phyloP scores from a whole-genome alignment of 2,797 vertebrate genomes.

The Notamacropus eugenii region DNA sequence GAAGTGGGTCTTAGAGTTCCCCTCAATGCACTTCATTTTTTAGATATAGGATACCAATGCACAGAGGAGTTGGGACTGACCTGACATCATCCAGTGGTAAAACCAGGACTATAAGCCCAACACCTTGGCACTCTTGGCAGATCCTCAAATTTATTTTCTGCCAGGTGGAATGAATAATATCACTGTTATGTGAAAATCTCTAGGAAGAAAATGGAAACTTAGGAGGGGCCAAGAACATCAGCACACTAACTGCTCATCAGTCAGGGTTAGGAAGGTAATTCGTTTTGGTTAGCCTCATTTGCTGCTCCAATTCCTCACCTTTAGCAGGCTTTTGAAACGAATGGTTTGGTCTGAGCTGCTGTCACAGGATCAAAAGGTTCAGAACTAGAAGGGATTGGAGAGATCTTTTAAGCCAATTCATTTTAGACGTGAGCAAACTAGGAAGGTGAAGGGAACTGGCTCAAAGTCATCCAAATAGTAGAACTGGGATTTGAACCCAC shows the following conservation, averaged over 20 bases:
- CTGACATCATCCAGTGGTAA: background rate
- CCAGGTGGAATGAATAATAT: background rate
- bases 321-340: background rate
- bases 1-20: background rate
- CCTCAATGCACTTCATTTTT: background rate
- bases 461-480: background rate
- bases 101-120: conserved; percentile 9
- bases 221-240: background rate
- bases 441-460: background rate
- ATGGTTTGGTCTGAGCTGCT: background rate
- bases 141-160: background rate
- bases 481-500: background rate
- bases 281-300: background rate
- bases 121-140: background rate
- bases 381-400: background rate
- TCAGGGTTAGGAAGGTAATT: background rate
- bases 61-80: background rate
- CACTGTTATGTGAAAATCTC: background rate
- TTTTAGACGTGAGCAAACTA: background rate
- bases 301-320: background rate
- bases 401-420: background rate
- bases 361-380: background rate
- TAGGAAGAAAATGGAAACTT: background rate
- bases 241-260: background rate
- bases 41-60: conserved; percentile 3